Conservation (phyloP, 2,113 vertebrate species). For the Murina feae region DNA sequence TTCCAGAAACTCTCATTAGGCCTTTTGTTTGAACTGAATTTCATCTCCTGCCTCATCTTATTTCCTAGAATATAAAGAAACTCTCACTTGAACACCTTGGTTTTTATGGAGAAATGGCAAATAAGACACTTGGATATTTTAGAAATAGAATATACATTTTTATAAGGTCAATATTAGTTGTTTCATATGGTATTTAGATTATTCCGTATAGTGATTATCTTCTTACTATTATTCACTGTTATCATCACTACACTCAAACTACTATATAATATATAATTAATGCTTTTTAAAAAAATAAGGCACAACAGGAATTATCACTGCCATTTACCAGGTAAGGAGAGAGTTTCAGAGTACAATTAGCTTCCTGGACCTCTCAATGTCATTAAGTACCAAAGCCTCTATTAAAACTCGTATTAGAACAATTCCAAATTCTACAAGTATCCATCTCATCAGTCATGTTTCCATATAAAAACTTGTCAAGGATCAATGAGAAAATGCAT, state of each 20-base stretch:
- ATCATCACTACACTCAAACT: background rate
- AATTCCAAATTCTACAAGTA: conserved; percentile 50
- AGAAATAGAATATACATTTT: background rate
- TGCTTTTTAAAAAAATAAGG: background rate
- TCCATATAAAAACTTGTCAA: conserved; percentile 67
- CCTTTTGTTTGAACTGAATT: conserved; percentile 56
- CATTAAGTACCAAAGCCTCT: background rate
- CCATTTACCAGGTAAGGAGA: background rate
- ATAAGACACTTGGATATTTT: conserved; percentile 14
- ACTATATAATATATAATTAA: background rate
- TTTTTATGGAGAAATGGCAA: conserved; percentile 5
- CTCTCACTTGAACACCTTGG: conserved; percentile 1
- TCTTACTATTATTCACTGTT: background rate
- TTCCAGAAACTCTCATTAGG: conserved; percentile 48
- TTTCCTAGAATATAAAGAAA: conserved; percentile 48
- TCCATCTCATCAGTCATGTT: conserved; percentile 57
- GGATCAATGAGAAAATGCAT: conserved; percentile 64
- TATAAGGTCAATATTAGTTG: background rate
- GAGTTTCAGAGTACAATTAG: background rate
- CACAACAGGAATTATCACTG: background rate
- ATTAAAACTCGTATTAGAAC: conserved; percentile 39
- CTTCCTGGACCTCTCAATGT: background rate
- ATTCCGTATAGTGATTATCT: background rate
- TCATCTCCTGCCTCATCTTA: conserved; percentile 33
- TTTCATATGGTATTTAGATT: conserved; percentile 16